Evolutionary conservation across 2,888 invertebrate genomes (phyloP).

Genomic region (Cerastis leucographa): DNA sequence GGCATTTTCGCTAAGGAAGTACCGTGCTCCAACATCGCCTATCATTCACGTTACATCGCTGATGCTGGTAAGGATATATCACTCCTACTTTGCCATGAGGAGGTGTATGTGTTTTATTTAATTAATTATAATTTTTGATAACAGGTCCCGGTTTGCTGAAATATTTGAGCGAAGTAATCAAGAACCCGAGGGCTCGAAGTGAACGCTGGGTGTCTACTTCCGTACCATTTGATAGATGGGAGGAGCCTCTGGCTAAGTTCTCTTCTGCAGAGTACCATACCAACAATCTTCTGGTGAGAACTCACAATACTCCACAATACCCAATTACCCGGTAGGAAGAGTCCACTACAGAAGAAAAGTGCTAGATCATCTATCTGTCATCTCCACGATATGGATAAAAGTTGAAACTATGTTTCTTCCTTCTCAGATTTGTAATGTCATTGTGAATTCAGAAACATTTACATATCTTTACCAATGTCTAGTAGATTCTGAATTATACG

Average conservation of each 20-base stretch:
- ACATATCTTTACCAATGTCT: no score
- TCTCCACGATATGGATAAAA: no score
- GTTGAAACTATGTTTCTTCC: no score
- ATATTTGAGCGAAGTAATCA: constrained; percentile 91
- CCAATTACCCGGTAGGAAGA: no score
- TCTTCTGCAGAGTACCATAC: constrained; percentile 62
- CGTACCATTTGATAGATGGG: constrained; percentile 89
- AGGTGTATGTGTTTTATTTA: neutral
- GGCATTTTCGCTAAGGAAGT: constrained; percentile 85
- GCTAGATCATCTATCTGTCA: no score
- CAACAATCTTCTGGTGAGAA: constrained; percentile 60
- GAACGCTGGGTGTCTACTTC: constrained; percentile 96
- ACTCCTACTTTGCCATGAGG: constrained; percentile 68
- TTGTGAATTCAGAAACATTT: no score
- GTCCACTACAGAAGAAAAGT: no score
- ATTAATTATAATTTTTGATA: neutral
- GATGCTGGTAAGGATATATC: constrained; percentile 81
- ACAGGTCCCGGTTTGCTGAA: constrained; percentile 86
- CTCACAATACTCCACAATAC: neutral
- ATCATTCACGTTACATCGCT: constrained; percentile 96
- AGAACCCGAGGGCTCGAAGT: constrained; percentile 92
- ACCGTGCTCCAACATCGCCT: constrained; percentile 95
- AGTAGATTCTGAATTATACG: neutral
- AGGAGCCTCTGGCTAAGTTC: constrained; percentile 39
- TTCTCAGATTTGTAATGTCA: no score